Evolutionary conservation across 2,113 vertebrate genomes (phyloP), one percentile per base, ranked within the genome.

Genomic region (Neolamprologus cancellatus): DNA sequence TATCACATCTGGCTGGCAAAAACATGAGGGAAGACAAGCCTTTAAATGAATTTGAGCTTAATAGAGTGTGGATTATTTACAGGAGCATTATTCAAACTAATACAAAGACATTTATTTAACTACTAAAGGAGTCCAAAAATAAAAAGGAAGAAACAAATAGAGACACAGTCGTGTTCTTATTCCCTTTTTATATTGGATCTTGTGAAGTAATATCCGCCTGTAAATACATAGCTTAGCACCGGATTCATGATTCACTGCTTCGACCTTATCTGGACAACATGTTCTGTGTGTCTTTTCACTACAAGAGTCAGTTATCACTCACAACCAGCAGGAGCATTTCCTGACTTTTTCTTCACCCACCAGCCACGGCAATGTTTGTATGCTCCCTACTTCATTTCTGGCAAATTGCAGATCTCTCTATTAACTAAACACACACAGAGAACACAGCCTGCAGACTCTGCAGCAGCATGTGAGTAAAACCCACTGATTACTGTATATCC

Each of bases 321-420:
- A 85, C 17, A 64, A 53, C 13, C 28, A 61, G 17, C 23, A 32
- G 53, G 44, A 82, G 23, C 41, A 76, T 36, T 32, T 69, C 25
- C 78, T 25, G 44, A 74, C 44, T 61, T 78, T 25, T 23, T 66
- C 39, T 53, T 61, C 17, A n/a, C 39, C 11, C 41, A 39, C 5
- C 2, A 61, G 34, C 44, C 55, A 34, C 7, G 12, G 15, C 9
- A 54, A 46, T 30, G 25, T 44, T 41, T 78, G 64, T 3, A n/a
- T 53, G 23, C 30, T 12, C 6, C 46, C 52, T 57, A 54, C 50
- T 83, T 61, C 52, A 11, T 61, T 84, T 76, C 30, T 25, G 39
- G 7, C 81, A 78, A 91, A 91, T 92, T 86, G 91, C 78, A 46
- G 6, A 87, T 52, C 13, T 64, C 32, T 84, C 78, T 71, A 20